phyloP scores from a whole-genome alignment of 2,797 vertebrate genomes.

The Adrianichthys oophorus region DNA sequence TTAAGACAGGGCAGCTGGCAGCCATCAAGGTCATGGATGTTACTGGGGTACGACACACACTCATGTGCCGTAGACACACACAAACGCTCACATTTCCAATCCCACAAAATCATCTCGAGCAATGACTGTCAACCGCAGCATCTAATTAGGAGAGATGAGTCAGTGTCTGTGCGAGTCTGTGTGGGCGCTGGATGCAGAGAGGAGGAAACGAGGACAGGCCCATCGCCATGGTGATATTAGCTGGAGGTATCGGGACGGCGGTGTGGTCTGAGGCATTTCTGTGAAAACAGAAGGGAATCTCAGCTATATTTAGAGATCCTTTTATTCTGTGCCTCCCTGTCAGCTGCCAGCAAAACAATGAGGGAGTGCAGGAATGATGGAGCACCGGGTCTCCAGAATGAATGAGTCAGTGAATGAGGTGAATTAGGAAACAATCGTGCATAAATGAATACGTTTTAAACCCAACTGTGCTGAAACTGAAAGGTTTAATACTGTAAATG shows the following conservation, averaged over 20 bases:
- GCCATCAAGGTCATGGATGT: constrained; percentile 99
- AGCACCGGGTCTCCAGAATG: constrained; percentile 30
- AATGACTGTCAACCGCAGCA: constrained; percentile 43
- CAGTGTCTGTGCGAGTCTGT: constrained; percentile 17
- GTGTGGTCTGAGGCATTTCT: constrained; percentile 61
- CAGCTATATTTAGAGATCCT: constrained; percentile 67
- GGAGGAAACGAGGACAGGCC: constrained; percentile 67
- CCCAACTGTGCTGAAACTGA: background rate
- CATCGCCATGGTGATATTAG: constrained; percentile 68
- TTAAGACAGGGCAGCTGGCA: constrained; percentile 94
- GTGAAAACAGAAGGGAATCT: constrained; percentile 55
- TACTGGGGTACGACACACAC: constrained; percentile 85
- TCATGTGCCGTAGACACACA: constrained; percentile 3
- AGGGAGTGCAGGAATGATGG: constrained; percentile 27
- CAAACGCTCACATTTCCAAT: constrained; percentile 5
- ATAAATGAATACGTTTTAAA: background rate
- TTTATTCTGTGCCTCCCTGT: constrained; percentile 36
- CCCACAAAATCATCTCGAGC: constrained; percentile 47
- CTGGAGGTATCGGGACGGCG: constrained; percentile 56
- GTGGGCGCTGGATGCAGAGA: constrained; percentile 25
- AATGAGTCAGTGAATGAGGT: constrained; percentile 22
- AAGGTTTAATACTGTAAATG: background rate
- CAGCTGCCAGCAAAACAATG: constrained; percentile 51
- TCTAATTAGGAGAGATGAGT: constrained; percentile 67
- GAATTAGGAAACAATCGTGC: background rate